Base-by-base conservation (phyloP, 1,140 invertebrate genomes). In the Nilaparvata lugens region DNA sequence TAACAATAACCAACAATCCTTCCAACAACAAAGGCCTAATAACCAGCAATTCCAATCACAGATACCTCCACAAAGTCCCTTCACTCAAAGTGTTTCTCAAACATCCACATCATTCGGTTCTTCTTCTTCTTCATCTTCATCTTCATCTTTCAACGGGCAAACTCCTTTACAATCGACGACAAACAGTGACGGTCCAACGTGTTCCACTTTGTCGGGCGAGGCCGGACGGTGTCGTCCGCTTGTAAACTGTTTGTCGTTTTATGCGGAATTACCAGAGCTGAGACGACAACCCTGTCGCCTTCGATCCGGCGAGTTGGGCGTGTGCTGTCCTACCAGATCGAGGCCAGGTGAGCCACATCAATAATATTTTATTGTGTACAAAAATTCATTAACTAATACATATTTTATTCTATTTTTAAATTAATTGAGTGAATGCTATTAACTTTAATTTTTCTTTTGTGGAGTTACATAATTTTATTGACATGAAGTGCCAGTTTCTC, bases 241-340 rank as follows among this genome's bases (percentile, higher is more conserved):
- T 7, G 70, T 74, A 19, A 71, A 72, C 57, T 78, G 76, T 64
- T 67, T 76, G 18, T 70, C 72, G 7, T 76, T 77, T 62, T 78
- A 75, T 63, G 72, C 75, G 0, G 74, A 78, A 62, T 67, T 78
- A 23, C 73, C 75, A 0, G 70, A 72, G 56, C 58, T 78, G 5
- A 69, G 72, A 38, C 71, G 71, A 57, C 73, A 72, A 45, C 75
- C 75, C 13, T 78, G 76, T 65, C 55, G 63, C 9, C 65, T 77
- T 18, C 64, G 60, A 0, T 61, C 57, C n/a, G 65, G 67, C 6
- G 68, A 74, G 54, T 61, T 70, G 21, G 76, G 76, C 21, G 75
- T 78, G 6, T 78, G 76, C 62, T 78, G 75, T 57, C 74, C 70
- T 56, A 24, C 57, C 25, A 66, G 45, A 21, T 23, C 57, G 38